Evolutionary conservation across 1,140 invertebrate genomes (phyloP).

Genomic region (Drosophila novamexicana): DNA sequence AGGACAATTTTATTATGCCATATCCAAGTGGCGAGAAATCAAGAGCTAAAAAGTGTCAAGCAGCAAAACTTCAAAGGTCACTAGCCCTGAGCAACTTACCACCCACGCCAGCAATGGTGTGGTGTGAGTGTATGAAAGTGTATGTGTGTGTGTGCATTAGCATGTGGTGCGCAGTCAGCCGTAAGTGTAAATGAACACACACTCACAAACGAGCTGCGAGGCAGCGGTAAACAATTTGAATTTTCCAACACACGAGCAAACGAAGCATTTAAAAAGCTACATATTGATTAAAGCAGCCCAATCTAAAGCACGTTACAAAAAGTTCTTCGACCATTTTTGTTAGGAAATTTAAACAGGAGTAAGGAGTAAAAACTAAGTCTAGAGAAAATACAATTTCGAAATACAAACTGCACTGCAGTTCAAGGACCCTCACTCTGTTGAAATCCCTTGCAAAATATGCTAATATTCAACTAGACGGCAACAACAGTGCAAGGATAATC

Average conservation of each 20-base stretch:
- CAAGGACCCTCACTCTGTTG: slow-evolving; percentile 27
- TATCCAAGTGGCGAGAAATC: slow-evolving; percentile 28
- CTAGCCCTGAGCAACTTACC: slow-evolving; percentile 2
- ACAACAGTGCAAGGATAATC: slow-evolving; percentile 46
- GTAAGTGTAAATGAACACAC: slow-evolving; percentile 31
- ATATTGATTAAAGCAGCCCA: slow-evolving; percentile 5
- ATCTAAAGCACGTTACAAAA: slow-evolving; percentile 2
- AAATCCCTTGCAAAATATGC: not conserved
- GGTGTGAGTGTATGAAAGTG: not conserved
- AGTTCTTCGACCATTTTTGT: not conserved
- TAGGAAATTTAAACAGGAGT: too few relatives aligned
- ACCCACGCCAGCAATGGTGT: too few relatives aligned
- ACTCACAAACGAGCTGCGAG: not conserved
- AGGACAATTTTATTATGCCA: slow-evolving; percentile 31
- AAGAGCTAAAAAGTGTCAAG: slow-evolving; percentile 34
- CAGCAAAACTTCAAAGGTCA: slow-evolving; percentile 26
- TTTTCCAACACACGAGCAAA: not conserved
- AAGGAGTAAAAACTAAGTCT: slow-evolving; percentile 2
- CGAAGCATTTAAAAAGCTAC: not conserved
- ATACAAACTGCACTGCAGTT: slow-evolving; percentile 38
- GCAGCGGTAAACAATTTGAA: slow-evolving; percentile 1
- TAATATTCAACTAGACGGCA: slow-evolving; percentile 12
- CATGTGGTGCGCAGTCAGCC: slow-evolving; percentile 43
- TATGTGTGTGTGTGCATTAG: slow-evolving; percentile 8
- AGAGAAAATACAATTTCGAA: slow-evolving; percentile 1